A percentile compares a stretch with the other conserved stretches of the same genome.
These are phyloP conservation scores for Campylomormyrus tamandua DNA, from an alignment of 2,113 vertebrate genomes.

Conservation along the genomic window DNA sequence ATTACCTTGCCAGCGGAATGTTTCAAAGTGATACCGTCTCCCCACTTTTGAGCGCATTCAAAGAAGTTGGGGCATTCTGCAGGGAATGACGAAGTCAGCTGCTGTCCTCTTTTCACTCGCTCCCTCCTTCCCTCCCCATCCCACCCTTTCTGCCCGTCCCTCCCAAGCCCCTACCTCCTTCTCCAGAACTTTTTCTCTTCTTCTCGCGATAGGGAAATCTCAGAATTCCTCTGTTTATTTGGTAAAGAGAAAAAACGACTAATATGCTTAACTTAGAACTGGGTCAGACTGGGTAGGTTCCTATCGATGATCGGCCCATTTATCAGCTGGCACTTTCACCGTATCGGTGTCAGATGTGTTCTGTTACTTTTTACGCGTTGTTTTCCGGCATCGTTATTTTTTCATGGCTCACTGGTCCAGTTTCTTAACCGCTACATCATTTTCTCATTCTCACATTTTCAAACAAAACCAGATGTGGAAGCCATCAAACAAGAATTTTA, in stretches of 20 bases:
- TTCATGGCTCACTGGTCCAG: not conserved
- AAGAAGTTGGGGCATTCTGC: constrained; percentile 51
- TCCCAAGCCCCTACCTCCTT: not conserved
- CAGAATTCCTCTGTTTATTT: constrained; percentile 36
- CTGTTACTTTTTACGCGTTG: not conserved
- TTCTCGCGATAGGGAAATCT: constrained; percentile 55
- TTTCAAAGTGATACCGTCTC: constrained; percentile 26
- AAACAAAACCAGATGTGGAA: constrained; percentile 3
- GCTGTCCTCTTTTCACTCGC: not conserved
- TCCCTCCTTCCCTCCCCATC: constrained; percentile 15
- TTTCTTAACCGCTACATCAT: not conserved
- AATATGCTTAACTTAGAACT: not conserved
- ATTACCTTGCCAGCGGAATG: constrained; percentile 31
- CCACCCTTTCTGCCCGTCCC: not conserved
- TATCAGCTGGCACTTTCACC: not conserved
- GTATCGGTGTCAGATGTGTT: not conserved
- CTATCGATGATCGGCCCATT: not conserved
- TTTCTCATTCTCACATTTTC: not conserved
- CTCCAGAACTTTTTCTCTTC: constrained; percentile 22
- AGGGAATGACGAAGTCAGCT: constrained; percentile 47
- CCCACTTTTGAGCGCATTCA: constrained; percentile 43
- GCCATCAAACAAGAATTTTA: not conserved
- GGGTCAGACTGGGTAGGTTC: not conserved
- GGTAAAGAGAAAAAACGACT: not conserved
- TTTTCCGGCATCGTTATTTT: not conserved